A percentile compares a stretch with the other conserved stretches of the same genome.
These are phyloP conservation scores for Zapus hudsonius DNA, from an alignment of 2,113 vertebrate species.

Conservation along the genomic window DNA sequence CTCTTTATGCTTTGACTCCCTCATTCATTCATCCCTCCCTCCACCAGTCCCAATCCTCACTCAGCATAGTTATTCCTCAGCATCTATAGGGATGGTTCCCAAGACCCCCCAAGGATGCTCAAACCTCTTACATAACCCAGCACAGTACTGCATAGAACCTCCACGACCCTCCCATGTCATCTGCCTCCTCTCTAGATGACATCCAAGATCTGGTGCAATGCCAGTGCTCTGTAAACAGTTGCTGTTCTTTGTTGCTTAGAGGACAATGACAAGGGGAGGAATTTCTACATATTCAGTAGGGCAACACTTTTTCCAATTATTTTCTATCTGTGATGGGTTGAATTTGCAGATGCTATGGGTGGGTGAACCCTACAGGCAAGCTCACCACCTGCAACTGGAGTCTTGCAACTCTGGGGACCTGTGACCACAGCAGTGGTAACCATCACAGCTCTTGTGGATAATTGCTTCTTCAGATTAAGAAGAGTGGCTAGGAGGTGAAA, in stretches of 20 bases:
- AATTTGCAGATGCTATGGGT: neutral
- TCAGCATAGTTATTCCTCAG: fast-evolving
- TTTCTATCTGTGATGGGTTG: neutral
- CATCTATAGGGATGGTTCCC: neutral
- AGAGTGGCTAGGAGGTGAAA: fast-evolving
- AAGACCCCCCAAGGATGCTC: neutral
- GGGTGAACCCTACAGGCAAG: fast-evolving
- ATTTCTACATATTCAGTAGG: neutral
- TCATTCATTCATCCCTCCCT: fast-evolving
- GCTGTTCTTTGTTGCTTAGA: neutral
- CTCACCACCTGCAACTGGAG: fast-evolving
- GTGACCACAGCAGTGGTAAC: fast-evolving
- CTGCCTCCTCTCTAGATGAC: neutral
- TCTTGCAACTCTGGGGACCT: neutral
- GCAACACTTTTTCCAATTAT: neutral
- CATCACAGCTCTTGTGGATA: fast-evolving
- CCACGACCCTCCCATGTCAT: fast-evolving
- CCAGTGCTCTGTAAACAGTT: fast-evolving
- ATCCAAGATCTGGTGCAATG: fast-evolving
- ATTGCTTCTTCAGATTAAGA: neutral
- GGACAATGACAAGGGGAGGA: too few species aligned
- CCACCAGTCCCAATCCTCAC: fast-evolving
- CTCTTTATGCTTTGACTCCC: too few species aligned
- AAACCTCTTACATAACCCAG: too few species aligned
- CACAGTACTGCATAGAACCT: neutral